Percentiles rank a stretch among this genome's conserved stretches.
phyloP scores from a whole-genome alignment of 1,140 invertebrate species.

The Psilanteris sp. region DNA sequence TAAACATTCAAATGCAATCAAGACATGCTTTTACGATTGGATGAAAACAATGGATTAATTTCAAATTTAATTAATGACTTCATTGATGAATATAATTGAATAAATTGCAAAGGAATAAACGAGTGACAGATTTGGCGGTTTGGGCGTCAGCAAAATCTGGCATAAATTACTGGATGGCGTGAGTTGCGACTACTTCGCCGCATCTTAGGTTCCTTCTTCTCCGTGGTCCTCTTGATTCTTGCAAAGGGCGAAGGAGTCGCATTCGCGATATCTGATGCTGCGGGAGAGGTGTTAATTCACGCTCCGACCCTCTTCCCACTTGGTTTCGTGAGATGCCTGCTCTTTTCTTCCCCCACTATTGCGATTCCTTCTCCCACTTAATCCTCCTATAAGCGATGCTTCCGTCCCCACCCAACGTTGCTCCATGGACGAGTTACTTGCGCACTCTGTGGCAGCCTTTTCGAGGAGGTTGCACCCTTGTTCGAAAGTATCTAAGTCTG shows the following conservation, averaged over 20 bases:
- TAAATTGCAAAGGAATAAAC: conserved; percentile 33
- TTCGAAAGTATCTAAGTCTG: too few species aligned
- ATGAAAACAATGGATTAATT: too few species aligned
- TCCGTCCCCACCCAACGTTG: conserved; percentile 37
- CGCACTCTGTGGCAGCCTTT: conserved; percentile 49
- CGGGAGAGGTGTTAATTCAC: conserved; percentile 78
- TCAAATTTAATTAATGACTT: too few species aligned
- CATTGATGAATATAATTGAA: too few species aligned
- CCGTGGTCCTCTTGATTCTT: conserved; percentile 49
- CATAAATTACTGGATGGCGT: conserved; percentile 74
- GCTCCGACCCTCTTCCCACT: conserved; percentile 65
- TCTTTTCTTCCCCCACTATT: conserved; percentile 44
- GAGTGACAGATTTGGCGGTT: conserved; percentile 30
- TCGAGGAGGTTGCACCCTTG: conserved; percentile 24
- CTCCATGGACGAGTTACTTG: conserved; percentile 33
- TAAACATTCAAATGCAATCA: too few species aligned
- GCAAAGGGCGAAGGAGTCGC: conserved; percentile 65
- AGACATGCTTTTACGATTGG: too few species aligned
- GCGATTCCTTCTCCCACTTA: conserved; percentile 46
- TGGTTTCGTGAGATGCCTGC: conserved; percentile 47
- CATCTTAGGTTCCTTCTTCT: conserved; percentile 57
- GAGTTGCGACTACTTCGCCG: too few species aligned
- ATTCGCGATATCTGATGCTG: conserved; percentile 74
- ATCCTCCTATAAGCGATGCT: conserved; percentile 48
- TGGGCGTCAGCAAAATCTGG: conserved; percentile 28